Base-by-base conservation (phyloP, 2,113 vertebrate species). In the Oxygymnocypris stewartii region DNA sequence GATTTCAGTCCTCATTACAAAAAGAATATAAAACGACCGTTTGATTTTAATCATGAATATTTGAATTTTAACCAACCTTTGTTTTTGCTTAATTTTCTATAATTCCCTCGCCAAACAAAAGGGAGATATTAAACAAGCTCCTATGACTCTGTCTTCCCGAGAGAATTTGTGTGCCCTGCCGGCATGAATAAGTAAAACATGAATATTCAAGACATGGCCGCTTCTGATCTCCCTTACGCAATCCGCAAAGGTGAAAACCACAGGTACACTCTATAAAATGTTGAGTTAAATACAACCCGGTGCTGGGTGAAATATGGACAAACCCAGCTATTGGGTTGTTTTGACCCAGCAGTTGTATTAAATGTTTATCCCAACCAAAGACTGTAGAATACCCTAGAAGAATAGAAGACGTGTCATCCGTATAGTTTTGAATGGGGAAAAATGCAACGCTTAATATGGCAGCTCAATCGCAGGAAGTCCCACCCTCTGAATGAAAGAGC, bases 151-250 rank as follows among this genome's bases (percentile, higher is more conserved):
- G 18, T 82, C 42, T 78, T 54, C n/a, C 67, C 28, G 31, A 65
- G 65, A 59, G 14, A 76, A 85, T 35, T 20, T 18, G 79, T 82
- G 37, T 79, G 82, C 40, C 59, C 78, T 75, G 69, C 75, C 79
- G 84, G 84, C 79, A 42, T 88, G 79, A 83, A 84, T 84, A 76
- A 83, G 71, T 73, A 71, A 83, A 86, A 83, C 84, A 88, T 82
- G 79, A 88, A 88, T 86, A 88, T 84, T 86, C 80, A 86, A 73
- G 42, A 81, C 49, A 28, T 23, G 69, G 44, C 47, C 9, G 13
- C 40, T 78, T 59, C 88, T 37, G 40, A 78, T 74, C 51, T 44
- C 61, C 79, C 47, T 88, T 54, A 76, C 47, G 59, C 79, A 85
- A 80, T n/a, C 14, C 49, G 18, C 61, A 61, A 76, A 79, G 75